phyloP scores from a whole-genome alignment of 2,797 vertebrate genomes.

The Sebastes baramenuke region DNA sequence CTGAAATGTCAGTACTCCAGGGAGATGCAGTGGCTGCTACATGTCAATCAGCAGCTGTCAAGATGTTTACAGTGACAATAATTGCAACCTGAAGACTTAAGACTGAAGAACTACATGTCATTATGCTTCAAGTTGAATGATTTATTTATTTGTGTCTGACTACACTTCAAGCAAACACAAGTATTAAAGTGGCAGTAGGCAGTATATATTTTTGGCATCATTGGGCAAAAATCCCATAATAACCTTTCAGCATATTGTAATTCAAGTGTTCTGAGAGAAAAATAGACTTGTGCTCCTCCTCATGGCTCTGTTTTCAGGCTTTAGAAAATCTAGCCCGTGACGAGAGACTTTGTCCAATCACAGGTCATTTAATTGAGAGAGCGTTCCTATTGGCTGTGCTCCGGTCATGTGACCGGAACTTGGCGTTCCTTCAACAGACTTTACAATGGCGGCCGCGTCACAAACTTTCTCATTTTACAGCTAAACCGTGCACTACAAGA shows the following conservation, averaged over 20 bases:
- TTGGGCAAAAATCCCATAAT: rapidly evolving
- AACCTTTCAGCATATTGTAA: too few relatives aligned
- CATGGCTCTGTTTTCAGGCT: too few relatives aligned
- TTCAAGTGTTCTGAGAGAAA: too few relatives aligned
- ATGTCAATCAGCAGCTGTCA: slow-evolving; percentile 34
- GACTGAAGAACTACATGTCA: background rate
- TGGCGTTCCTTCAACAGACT: rapidly evolving
- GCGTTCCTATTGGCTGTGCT: too few relatives aligned
- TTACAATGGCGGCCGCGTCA: rapidly evolving
- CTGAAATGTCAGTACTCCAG: slow-evolving; percentile 20
- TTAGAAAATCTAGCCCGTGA: rapidly evolving
- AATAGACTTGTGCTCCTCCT: too few relatives aligned
- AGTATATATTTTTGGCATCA: too few relatives aligned
- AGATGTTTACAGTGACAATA: slow-evolving; percentile 15
- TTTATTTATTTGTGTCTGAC: background rate
- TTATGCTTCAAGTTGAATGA: background rate
- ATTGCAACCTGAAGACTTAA: slow-evolving; percentile 20
- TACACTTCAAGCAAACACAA: background rate
- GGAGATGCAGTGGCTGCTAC: background rate
- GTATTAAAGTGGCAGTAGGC: background rate
- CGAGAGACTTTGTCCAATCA: too few relatives aligned
- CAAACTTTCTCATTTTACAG: too few relatives aligned
- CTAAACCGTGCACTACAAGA: too few relatives aligned
- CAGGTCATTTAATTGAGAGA: too few relatives aligned
- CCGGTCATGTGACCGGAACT: rapidly evolving